These are phyloP conservation scores for Bos javanicus DNA, from an alignment of 2,113 vertebrate genomes.

Conservation along the genomic window DNA sequence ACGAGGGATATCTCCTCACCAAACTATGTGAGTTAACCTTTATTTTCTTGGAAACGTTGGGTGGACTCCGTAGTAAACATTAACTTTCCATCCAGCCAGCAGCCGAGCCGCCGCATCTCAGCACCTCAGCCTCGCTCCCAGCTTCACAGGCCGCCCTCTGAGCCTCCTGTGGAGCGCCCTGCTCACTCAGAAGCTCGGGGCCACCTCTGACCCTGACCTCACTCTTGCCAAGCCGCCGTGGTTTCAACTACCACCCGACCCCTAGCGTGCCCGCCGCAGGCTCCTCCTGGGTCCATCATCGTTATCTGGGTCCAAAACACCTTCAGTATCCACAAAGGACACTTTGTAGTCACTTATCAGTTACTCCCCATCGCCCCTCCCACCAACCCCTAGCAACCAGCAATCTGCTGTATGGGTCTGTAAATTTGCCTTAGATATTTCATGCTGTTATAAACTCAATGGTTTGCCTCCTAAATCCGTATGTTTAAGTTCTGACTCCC, in stretches of 20 bases:
- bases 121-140: slow-evolving; percentile 7
- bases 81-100: slow-evolving; percentile 82
- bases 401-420: not conserved
- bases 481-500: not conserved
- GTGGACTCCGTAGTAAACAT: slow-evolving; percentile 78
- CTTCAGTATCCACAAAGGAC: not conserved
- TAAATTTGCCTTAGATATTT: not conserved
- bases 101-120: slow-evolving; percentile 45
- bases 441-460: not conserved
- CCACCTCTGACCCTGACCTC: not conserved
- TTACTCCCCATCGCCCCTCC: not conserved
- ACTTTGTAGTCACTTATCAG: too few species aligned
- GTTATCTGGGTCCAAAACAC: not conserved
- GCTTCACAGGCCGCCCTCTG: not conserved
- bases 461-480: not conserved
- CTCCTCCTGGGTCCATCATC: not conserved
- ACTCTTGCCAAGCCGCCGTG: not conserved
- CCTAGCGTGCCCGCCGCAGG: not conserved
- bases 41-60: slow-evolving; percentile 82
- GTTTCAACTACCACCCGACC: not conserved
- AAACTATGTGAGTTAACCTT: too few species aligned
- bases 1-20: too few species aligned
- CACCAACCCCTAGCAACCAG: not conserved
- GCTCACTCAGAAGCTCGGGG: not conserved
- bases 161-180: not conserved